phyloP scores from a whole-genome alignment of 2,888 invertebrate species.

The Apamea monoglypha region DNA sequence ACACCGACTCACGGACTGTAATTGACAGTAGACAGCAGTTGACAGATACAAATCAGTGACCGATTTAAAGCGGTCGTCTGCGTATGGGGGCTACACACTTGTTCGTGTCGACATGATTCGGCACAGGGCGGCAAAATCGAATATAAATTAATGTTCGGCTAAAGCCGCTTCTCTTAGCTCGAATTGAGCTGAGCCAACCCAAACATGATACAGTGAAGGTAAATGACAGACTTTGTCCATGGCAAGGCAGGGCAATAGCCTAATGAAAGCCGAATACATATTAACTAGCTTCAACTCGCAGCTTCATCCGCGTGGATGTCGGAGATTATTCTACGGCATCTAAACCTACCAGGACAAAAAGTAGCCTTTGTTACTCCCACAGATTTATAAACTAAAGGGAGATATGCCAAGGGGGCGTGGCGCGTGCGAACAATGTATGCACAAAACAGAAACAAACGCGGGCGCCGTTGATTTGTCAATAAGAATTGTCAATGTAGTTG shows the following conservation, averaged over 20 bases:
- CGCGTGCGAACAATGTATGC: too few species aligned
- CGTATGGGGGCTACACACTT: neutral
- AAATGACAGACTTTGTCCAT: neutral
- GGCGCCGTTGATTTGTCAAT: too few species aligned
- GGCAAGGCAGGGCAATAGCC: neutral
- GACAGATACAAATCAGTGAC: slow-evolving; percentile 23
- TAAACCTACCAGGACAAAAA: too few species aligned
- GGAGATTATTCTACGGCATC: neutral
- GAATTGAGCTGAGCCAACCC: neutral
- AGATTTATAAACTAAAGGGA: too few species aligned
- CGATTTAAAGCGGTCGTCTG: slow-evolving; percentile 5
- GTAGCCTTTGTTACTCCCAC: too few species aligned
- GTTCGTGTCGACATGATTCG: neutral
- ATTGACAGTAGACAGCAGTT: slow-evolving; percentile 13
- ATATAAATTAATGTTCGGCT: neutral
- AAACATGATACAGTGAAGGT: neutral
- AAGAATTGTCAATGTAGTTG: too few species aligned
- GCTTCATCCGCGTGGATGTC: too few species aligned
- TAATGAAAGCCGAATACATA: neutral
- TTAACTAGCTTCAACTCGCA: neutral
- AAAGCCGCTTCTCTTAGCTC: neutral
- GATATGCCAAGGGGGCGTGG: too few species aligned
- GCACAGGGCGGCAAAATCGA: neutral
- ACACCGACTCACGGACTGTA: slow-evolving; percentile 6
- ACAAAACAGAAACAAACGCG: too few species aligned